A percentile compares a stretch with the other conserved stretches of the same genome.
Evolutionary conservation across 2,113 vertebrate genomes (phyloP).

Genomic region (Gasterosteus nipponicus): DNA sequence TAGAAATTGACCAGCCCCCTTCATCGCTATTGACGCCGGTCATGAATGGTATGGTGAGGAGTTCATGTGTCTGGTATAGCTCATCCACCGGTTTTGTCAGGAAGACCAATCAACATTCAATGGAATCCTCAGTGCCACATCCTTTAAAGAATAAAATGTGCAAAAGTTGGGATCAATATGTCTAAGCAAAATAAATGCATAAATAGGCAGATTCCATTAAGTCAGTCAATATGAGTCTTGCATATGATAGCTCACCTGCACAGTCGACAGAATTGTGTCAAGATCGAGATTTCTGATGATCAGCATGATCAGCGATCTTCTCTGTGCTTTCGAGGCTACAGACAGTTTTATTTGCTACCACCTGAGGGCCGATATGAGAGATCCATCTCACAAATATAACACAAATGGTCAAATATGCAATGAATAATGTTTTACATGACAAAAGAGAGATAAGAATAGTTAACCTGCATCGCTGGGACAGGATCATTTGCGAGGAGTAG

Average conservation of each 20-base stretch:
- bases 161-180: neutral
- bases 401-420: neutral
- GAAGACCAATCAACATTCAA: slow-evolving; percentile 55
- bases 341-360: slow-evolving; percentile 70
- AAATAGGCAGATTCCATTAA: neutral
- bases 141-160: slow-evolving; percentile 28
- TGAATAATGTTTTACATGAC: neutral
- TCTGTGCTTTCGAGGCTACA: slow-evolving; percentile 76
- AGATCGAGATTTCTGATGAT: slow-evolving; percentile 67
- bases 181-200: neutral
- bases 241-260: slow-evolving; percentile 31
- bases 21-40: slow-evolving; percentile 64
- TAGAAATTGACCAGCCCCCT: slow-evolving; percentile 46
- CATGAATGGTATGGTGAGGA: slow-evolving; percentile 66
- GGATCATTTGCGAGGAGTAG: neutral
- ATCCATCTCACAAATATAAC: neutral
- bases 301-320: slow-evolving; percentile 62
- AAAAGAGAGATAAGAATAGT: neutral
- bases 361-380: slow-evolving; percentile 51
- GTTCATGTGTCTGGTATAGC: slow-evolving; percentile 31
- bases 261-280: slow-evolving; percentile 33
- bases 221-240: neutral
- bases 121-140: neutral
- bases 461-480: slow-evolving; percentile 47
- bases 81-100: slow-evolving; percentile 56